phyloP scores from a whole-genome alignment of 2,888 invertebrate genomes.

The Dicyrtoma fusca region DNA sequence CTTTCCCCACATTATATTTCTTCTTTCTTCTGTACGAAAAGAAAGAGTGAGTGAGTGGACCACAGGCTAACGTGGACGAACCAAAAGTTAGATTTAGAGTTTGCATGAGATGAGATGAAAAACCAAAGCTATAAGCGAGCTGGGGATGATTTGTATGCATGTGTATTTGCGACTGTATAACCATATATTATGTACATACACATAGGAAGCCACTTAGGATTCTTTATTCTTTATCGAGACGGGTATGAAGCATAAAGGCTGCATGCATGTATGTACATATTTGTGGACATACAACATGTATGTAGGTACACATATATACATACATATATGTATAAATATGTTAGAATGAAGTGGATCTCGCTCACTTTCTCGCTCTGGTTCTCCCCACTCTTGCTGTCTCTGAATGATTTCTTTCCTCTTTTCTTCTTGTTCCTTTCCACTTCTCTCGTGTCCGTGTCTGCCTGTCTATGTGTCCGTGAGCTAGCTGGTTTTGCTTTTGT shows the following conservation, averaged over 20 bases:
- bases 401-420: constrained; percentile 4
- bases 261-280: neutral
- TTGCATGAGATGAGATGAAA: too few species aligned
- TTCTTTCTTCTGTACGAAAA: neutral
- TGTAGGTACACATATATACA: neutral
- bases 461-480: neutral
- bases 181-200: too few species aligned
- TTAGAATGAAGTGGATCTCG: too few species aligned
- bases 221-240: too few species aligned
- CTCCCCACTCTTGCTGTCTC: too few species aligned
- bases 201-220: too few species aligned
- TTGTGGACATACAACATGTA: neutral
- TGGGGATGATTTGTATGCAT: neutral
- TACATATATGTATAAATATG: neutral
- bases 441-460: neutral
- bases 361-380: too few species aligned
- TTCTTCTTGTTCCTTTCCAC: neutral
- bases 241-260: neutral
- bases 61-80: too few species aligned
- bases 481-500: constrained; percentile 10
- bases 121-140: too few species aligned
- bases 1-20: constrained; percentile 1
- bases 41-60: too few species aligned
- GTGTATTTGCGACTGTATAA: too few species aligned
- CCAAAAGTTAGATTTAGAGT: too few species aligned